Conservation (phyloP, 1,140 invertebrate genomes). For the Acromyrmex charruanus region DNA sequence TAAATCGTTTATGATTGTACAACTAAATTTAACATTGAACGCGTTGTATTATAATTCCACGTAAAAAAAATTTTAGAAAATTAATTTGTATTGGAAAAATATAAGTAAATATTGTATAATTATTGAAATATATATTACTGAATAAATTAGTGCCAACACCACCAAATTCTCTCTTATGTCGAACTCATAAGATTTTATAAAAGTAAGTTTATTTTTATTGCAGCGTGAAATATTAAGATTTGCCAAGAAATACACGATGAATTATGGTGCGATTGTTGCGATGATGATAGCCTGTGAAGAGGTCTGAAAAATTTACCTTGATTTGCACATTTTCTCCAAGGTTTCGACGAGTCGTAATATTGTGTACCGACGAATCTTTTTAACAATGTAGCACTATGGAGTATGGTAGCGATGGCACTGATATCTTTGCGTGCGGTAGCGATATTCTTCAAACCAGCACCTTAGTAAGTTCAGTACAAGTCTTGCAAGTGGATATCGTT, state of each 20-base stretch:
- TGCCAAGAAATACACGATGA: background rate
- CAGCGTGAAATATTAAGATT: background rate
- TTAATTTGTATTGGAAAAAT: too few relatives aligned
- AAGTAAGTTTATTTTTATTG: slow-evolving; percentile 8
- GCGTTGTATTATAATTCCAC: too few relatives aligned
- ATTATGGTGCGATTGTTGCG: background rate
- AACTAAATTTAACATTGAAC: too few relatives aligned
- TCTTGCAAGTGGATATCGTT: slow-evolving; percentile 19
- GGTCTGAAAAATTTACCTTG: background rate
- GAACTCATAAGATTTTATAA: background rate
- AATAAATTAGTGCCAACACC: background rate
- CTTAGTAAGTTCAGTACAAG: slow-evolving; percentile 1
- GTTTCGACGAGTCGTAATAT: slow-evolving; percentile 10
- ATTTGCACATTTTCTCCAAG: slow-evolving; percentile 2
- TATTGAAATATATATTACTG: background rate
- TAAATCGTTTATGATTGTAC: too few relatives aligned
- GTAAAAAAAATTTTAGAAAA: too few relatives aligned
- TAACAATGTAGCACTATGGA: background rate
- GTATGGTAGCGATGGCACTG: slow-evolving; percentile 7
- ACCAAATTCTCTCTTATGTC: too few relatives aligned
- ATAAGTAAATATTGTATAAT: background rate
- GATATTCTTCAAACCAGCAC: slow-evolving; percentile 8
- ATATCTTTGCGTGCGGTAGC: background rate
- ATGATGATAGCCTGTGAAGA: slow-evolving; percentile 20
- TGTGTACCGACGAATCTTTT: background rate